A percentile compares a stretch with the other conserved stretches of the same genome.
These are phyloP conservation scores for Mus minutoides DNA, from an alignment of 2,797 vertebrate species.

Conservation along the genomic window DNA sequence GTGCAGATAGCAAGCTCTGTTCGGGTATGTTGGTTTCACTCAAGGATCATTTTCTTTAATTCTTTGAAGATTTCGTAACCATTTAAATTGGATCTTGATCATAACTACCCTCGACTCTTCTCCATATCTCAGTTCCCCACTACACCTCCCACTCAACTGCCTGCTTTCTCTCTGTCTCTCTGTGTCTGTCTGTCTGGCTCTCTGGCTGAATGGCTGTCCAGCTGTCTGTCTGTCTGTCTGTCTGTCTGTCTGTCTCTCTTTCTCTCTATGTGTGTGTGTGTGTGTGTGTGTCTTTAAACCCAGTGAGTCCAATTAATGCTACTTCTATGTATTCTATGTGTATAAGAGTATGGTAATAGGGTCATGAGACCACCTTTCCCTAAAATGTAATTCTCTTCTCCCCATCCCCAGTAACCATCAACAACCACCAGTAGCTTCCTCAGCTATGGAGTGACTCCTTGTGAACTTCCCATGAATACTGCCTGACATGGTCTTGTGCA, in stretches of 20 bases:
- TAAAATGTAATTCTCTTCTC: neutral
- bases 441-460: neutral
- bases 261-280: no score
- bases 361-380: neutral
- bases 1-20: neutral
- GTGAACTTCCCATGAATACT: neutral
- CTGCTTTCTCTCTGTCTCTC: no score
- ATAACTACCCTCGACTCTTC: neutral
- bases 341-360: neutral
- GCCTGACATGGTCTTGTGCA: neutral
- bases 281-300: neutral
- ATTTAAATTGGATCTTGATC: neutral
- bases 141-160: neutral
- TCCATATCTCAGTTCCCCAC: neutral
- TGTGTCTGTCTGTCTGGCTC: neutral
- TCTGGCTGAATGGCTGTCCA: neutral
- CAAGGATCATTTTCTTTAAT: neutral
- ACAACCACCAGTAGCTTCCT: neutral
- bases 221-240: no score
- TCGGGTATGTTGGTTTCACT: constrained; percentile 10
- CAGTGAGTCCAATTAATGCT: neutral
- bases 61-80: neutral
- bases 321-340: neutral
- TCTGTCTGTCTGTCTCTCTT: no score
- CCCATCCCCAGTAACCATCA: neutral